Conservation (phyloP, 2,113 vertebrate genomes). For the Urocolius indicus region DNA sequence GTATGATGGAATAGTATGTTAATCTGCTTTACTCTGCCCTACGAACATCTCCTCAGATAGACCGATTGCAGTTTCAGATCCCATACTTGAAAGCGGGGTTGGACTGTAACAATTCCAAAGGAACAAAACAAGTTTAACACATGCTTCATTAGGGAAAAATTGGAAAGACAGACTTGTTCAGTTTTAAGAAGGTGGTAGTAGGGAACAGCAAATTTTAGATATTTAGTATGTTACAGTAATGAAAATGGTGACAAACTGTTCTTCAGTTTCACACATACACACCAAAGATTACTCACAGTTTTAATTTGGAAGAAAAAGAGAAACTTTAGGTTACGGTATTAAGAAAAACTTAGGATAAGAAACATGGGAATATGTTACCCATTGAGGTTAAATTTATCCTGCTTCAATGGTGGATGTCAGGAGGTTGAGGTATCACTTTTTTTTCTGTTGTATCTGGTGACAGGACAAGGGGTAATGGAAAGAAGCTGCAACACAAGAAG, state of each 20-base stretch:
- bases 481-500: too few species aligned
- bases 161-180: not conserved
- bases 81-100: not conserved
- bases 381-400: not conserved
- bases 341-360: not conserved
- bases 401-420: not conserved
- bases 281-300: slow-evolving; percentile 23
- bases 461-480: too few species aligned
- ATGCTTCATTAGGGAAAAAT: not conserved
- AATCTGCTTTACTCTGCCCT: not conserved
- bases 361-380: not conserved
- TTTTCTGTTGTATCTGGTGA: too few species aligned
- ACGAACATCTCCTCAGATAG: not conserved
- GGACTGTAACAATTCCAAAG: not conserved
- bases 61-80: not conserved
- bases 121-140: not conserved
- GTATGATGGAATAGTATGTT: not conserved
- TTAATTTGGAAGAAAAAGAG: not conserved
- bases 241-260: not conserved
- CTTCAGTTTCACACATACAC: slow-evolving; percentile 2
- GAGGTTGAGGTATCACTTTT: not conserved
- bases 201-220: not conserved
- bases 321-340: not conserved
- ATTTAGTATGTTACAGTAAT: not conserved
- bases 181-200: not conserved